A percentile compares a stretch with the other conserved stretches of the same genome.
These are phyloP conservation scores for Ascidia mentula DNA, from an alignment of 23 tunicate genomes.

Conservation along the genomic window DNA sequence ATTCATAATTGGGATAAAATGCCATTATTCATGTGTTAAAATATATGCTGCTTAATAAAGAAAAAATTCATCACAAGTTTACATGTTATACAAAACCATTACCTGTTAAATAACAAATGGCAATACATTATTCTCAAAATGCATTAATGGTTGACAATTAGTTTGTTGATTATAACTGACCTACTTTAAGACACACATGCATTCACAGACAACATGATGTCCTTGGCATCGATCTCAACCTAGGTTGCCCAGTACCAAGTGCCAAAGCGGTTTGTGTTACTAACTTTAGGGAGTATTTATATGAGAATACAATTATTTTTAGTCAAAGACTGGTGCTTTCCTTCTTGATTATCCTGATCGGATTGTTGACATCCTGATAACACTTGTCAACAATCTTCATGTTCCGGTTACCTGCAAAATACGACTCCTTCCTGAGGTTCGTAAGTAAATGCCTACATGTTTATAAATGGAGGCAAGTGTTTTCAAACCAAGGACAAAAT, in stretches of 20 bases:
- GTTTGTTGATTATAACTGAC: no score
- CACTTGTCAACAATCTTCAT: slow-evolving; percentile 34
- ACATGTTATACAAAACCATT: no score
- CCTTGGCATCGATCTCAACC: slow-evolving; percentile 54
- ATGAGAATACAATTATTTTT: background rate
- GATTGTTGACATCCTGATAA: slow-evolving; percentile 27
- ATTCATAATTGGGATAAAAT: background rate
- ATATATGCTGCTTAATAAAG: background rate
- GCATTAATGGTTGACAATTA: no score
- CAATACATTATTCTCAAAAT: no score
- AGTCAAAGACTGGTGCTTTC: slow-evolving; percentile 42
- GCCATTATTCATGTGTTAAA: background rate
- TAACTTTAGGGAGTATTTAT: background rate
- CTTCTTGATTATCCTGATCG: slow-evolving; percentile 41
- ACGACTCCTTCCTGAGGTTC: slow-evolving; percentile 30
- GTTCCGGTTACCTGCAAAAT: slow-evolving; percentile 66
- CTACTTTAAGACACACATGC: no score
- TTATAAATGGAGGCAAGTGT: no score
- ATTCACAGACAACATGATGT: slow-evolving; percentile 56
- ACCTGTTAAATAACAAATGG: no score
- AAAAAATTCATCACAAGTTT: no score
- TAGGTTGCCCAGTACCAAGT: slow-evolving; percentile 69
- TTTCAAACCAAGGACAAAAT: no score
- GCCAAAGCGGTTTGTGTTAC: slow-evolving; percentile 32
- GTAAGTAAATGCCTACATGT: no score